Base-by-base conservation (phyloP, 1,140 invertebrate species). In the Notospermus geniculatus region DNA sequence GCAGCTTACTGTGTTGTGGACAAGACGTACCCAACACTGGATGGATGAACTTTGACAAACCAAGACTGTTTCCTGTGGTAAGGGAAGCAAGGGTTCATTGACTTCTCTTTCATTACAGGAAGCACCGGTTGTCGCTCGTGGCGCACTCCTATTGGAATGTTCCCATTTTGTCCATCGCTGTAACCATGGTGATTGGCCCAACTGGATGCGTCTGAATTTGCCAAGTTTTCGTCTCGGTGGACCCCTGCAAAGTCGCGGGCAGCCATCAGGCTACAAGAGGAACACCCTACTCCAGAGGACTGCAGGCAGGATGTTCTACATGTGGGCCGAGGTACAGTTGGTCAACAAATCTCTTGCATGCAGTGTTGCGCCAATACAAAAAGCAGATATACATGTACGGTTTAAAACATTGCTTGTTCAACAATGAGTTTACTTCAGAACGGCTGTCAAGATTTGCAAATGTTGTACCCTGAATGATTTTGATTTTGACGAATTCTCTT, bases 281-380 rank as follows among this genome's bases (percentile, higher is more conserved):
- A 88, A 89, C 1, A 87, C 93, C 60, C 84, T 89, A n/a, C 78
- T 96, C 54, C 95, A 98, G 82, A 84, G 92, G 60, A 85, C 91
- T 22, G 95, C 95, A 39, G 96, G 95, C 11, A 92, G 95, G 83
- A 87, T 97, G 83, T 99, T 99, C 79, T 94, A 97, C 79, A 91
- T 93, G 74, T 97, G 95, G 95, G 95, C 90, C 57, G 92, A 97
- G 84, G 93, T 93, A n/a, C n/a, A n/a, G n/a, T n/a, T n/a, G n/a
- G n/a, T n/a, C n/a, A n/a, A n/a, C n/a, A n/a, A n/a, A n/a, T n/a
- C n/a, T n/a, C n/a, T n/a, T n/a, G n/a, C n/a, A n/a, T n/a, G n/a
- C n/a, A n/a, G n/a, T n/a, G n/a, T n/a, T n/a, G n/a, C n/a, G n/a
- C n/a, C n/a, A n/a, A n/a, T n/a, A n/a, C n/a, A n/a, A n/a, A n/a